Conservation (phyloP, 2,113 vertebrate genomes). For the Hydropotes inermis region DNA sequence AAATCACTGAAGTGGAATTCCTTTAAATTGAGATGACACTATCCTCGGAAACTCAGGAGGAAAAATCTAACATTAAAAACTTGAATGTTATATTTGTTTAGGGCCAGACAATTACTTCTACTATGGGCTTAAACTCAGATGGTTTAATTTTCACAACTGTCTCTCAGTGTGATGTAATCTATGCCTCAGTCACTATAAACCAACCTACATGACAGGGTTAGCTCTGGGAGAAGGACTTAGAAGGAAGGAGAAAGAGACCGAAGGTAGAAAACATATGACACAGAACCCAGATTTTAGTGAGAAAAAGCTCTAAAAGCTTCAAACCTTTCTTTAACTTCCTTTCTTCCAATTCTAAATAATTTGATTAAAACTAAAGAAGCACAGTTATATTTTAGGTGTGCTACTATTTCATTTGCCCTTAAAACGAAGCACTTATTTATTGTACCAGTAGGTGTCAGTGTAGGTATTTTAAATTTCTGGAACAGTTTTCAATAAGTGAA, state of each 20-base stretch:
- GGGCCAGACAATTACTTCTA: neutral
- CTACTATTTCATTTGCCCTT: neutral
- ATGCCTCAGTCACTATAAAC: neutral
- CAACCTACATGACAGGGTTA: neutral
- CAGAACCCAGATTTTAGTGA: neutral
- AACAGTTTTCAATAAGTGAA: slow-evolving; percentile 13
- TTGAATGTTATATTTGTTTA: neutral
- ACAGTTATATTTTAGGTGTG: slow-evolving; percentile 3
- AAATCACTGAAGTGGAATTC: neutral
- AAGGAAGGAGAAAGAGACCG: neutral
- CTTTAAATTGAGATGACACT: neutral
- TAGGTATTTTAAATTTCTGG: slow-evolving; percentile 11
- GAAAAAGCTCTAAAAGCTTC: neutral
- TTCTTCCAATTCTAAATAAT: neutral
- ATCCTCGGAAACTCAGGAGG: slow-evolving; percentile 1
- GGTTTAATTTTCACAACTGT: neutral
- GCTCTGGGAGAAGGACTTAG: neutral
- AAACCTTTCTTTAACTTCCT: neutral
- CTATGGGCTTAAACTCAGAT: neutral
- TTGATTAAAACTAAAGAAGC: neutral
- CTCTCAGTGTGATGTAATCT: neutral
- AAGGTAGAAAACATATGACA: neutral
- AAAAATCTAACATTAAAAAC: neutral
- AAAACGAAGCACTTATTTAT: slow-evolving; percentile 1
- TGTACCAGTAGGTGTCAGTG: slow-evolving; percentile 43